A percentile compares a stretch with the other conserved stretches of the same genome.
Evolutionary conservation across 2,888 invertebrate species (phyloP).

Genomic region (Slavum lentiscoides): DNA sequence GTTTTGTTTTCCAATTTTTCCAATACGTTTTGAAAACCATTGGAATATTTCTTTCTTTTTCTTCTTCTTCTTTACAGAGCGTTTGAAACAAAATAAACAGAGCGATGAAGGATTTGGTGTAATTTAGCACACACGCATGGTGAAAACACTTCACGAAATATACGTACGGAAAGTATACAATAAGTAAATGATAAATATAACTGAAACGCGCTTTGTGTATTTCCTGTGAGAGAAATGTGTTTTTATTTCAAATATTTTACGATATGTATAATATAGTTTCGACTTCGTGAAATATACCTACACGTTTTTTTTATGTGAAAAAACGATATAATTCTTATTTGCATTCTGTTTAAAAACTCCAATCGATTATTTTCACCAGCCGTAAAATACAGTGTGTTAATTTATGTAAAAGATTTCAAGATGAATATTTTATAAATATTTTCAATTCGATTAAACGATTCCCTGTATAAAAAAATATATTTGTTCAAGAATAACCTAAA

Average conservation of each 20-base stretch:
- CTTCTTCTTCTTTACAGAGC: neutral
- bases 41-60: neutral
- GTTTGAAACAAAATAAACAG: constrained; percentile 12
- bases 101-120: neutral
- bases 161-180: neutral
- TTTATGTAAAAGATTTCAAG: no score
- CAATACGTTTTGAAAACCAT: neutral
- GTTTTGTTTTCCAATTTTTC: neutral
- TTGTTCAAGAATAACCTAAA: no score
- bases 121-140: neutral
- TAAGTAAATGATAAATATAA: neutral
- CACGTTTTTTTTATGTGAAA: no score
- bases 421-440: no score
- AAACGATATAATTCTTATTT: no score
- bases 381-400: no score
- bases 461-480: no score
- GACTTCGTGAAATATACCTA: no score
- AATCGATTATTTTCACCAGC: no score
- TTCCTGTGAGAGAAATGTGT: neutral
- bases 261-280: neutral
- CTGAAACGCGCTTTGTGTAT: neutral
- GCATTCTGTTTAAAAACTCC: no score
- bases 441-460: no score
- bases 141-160: neutral
- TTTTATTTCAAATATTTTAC: neutral